Conservation (phyloP, 2,888 invertebrate genomes). For the Diarsia rubi region DNA sequence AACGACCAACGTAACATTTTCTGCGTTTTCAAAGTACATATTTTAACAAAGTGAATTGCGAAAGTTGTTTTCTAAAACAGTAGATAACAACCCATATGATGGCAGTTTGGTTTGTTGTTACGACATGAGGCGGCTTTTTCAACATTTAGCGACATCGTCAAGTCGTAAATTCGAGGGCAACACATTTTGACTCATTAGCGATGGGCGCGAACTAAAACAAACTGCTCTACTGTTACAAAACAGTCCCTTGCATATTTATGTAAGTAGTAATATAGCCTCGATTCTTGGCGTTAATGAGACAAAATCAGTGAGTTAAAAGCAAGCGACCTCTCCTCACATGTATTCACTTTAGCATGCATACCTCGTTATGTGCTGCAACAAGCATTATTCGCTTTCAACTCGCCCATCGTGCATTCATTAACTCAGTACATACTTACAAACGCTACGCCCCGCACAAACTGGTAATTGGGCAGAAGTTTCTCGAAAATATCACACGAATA, state of each 20-base stretch:
- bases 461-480: constrained; percentile 64
- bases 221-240: constrained; percentile 67
- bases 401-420: constrained; percentile 17
- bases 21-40: constrained; percentile 56
- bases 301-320: constrained; percentile 18
- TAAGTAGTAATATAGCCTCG: constrained; percentile 25
- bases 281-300: constrained; percentile 20
- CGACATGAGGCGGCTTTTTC: constrained; percentile 81
- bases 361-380: background rate
- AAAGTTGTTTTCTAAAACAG: constrained; percentile 73
- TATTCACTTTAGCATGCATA: constrained; percentile 3
- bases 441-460: constrained; percentile 41
- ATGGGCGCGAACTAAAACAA: constrained; percentile 78
- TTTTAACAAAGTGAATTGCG: constrained; percentile 73
- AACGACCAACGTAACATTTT: constrained; percentile 49
- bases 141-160: constrained; percentile 83
- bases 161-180: constrained; percentile 82
- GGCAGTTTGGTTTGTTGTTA: constrained; percentile 77
- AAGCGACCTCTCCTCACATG: background rate
- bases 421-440: constrained; percentile 27
- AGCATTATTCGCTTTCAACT: constrained; percentile 18
- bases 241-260: constrained; percentile 53
- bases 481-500: constrained; percentile 80
- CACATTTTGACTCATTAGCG: constrained; percentile 81
- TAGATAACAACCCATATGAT: constrained; percentile 72